Conservation (phyloP, 2,797 vertebrate species). For the Trachops cirrhosus region DNA sequence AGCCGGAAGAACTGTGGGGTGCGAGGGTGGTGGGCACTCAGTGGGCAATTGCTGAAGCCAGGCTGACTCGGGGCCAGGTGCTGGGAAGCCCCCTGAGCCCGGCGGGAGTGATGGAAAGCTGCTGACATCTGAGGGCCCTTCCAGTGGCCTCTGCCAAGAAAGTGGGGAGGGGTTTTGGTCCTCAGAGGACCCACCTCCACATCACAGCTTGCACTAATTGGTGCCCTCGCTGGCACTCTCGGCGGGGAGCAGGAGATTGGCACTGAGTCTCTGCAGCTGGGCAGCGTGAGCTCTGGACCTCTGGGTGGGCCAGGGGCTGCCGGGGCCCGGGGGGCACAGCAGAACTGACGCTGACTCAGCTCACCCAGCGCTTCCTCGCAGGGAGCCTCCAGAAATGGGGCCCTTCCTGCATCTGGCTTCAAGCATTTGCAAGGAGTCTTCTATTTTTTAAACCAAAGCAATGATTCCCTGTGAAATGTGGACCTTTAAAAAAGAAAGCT, state of each 20-base stretch:
- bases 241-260: constrained; percentile 39
- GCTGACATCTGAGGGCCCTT: constrained; percentile 16
- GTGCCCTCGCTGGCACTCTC: not conserved
- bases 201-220: constrained; percentile 61
- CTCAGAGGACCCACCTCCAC: not conserved
- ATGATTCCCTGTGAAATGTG: not conserved
- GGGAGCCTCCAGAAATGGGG: fast-evolving
- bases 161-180: not conserved
- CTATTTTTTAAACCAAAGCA: constrained; percentile 29
- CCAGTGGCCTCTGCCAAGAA: constrained; percentile 47
- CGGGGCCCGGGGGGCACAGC: fast-evolving
- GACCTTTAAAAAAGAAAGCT: not conserved
- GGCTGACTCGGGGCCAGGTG: not conserved
- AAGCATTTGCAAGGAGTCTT: not conserved
- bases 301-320: not conserved
- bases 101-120: constrained; percentile 26
- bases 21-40: fast-evolving
- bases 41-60: not conserved
- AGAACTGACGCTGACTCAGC: not conserved
- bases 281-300: not conserved
- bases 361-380: fast-evolving
- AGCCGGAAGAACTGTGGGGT: not conserved
- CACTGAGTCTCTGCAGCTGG: not conserved
- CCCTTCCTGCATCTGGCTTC: not conserved
- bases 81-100: fast-evolving